Percentiles rank a stretch among this genome's conserved stretches.
Conservation (phyloP, 2,113 vertebrate species). For the Cinclus mexicanus region DNA sequence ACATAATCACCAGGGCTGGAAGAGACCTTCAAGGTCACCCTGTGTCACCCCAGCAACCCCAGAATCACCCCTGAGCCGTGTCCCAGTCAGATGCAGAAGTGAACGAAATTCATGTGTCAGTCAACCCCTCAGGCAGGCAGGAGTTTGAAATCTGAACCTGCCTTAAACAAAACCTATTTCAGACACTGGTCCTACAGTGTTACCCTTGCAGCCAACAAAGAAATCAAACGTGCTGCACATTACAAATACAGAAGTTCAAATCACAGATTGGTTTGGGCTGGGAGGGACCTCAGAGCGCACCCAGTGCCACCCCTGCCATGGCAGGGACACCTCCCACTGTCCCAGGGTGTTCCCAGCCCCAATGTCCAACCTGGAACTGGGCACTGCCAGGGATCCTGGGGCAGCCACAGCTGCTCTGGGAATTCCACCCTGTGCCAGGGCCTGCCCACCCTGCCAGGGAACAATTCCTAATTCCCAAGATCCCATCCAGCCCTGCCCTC, state of each 20-base stretch:
- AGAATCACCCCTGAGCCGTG: accelerated
- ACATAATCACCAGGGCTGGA: not conserved
- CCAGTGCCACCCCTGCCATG: not conserved
- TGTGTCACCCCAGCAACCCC: not conserved
- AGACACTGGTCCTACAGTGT: accelerated
- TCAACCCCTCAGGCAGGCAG: not conserved
- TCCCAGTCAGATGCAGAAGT: not conserved
- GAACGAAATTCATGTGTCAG: not conserved
- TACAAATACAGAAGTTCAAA: not conserved
- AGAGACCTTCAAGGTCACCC: not conserved
- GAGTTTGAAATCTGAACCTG: not conserved
- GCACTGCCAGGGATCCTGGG: not conserved
- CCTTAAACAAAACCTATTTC: not conserved
- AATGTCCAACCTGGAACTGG: not conserved
- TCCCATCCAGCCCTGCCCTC: not conserved
- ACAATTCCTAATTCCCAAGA: not conserved
- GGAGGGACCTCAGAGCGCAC: accelerated
- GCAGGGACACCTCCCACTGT: not conserved
- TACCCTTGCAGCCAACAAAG: not conserved
- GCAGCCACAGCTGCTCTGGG: not conserved
- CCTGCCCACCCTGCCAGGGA: not conserved
- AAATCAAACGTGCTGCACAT: not conserved
- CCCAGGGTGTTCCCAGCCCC: not conserved
- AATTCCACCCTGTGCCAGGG: not conserved
- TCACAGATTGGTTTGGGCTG: accelerated